Evolutionary conservation across 1,140 invertebrate species (phyloP).

Genomic region (Notospermus geniculatus): DNA sequence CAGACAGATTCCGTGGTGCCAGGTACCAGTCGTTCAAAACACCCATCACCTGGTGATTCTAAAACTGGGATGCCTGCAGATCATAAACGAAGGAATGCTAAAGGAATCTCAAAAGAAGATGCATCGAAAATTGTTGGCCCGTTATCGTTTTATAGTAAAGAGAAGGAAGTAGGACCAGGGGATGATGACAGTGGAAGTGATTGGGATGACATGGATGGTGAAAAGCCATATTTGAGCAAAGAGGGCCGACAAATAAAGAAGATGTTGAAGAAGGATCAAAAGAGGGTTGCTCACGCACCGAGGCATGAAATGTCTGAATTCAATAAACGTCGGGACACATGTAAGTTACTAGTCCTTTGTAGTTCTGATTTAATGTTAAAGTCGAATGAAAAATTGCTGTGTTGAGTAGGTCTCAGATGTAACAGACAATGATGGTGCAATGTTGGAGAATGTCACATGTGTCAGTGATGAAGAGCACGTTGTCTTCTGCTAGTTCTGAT

Average conservation of each 20-base stretch:
- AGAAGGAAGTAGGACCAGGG: not conserved
- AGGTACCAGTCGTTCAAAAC: no score
- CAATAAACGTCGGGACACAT: conserved; percentile 13
- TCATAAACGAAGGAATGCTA: not conserved
- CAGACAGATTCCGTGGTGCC: no score
- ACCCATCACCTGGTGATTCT: not conserved
- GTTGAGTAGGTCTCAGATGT: no score
- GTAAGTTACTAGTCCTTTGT: not conserved
- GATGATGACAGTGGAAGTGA: conserved; percentile 40
- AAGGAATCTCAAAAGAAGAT: not conserved
- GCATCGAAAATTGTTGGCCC: not conserved
- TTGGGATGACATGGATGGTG: conserved; percentile 45
- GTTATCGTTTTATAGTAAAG: not conserved
- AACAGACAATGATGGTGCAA: no score
- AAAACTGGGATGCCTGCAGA: not conserved
- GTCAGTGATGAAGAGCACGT: no score
- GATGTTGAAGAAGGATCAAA: conserved; percentile 25
- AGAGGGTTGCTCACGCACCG: conserved; percentile 29
- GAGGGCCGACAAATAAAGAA: conserved; percentile 36
- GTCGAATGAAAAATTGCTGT: no score
- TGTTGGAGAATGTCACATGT: no score
- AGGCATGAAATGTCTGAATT: conserved; percentile 19
- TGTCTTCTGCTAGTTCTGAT: no score
- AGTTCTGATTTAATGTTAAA: no score
- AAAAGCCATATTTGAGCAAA: conserved; percentile 30